These are phyloP conservation scores for Scrobipalpa atriplicella DNA, from an alignment of 2,888 invertebrate species.

Conservation along the genomic window DNA sequence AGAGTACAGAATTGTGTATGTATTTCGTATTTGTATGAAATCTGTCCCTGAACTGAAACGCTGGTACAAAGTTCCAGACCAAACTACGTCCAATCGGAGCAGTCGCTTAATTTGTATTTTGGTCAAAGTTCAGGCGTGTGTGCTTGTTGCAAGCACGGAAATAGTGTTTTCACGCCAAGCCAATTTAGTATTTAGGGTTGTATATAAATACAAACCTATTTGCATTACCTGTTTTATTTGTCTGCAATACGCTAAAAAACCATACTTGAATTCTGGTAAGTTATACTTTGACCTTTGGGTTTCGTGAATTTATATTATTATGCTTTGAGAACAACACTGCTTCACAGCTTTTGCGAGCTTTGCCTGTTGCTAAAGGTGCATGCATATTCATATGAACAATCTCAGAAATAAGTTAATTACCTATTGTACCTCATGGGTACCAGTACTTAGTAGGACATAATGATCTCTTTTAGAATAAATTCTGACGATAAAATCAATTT, in stretches of 20 bases:
- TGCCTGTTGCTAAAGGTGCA: not conserved
- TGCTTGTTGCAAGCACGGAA: not conserved
- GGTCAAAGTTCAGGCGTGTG: not conserved
- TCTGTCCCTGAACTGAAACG: too few relatives aligned
- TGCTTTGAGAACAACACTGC: not conserved
- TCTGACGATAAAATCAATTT: too few relatives aligned
- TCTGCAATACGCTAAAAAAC: not conserved
- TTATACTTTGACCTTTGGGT: not conserved
- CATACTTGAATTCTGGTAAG: not conserved
- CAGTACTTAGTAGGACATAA: too few relatives aligned
- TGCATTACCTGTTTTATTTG: not conserved
- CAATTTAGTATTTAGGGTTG: not conserved
- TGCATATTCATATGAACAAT: not conserved
- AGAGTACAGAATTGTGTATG: too few relatives aligned
- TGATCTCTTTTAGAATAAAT: too few relatives aligned
- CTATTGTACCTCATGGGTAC: too few relatives aligned
- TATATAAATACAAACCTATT: not conserved
- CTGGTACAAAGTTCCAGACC: too few relatives aligned
- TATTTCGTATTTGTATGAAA: too few relatives aligned
- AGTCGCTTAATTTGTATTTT: not conserved
- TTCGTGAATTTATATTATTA: conserved; percentile 7
- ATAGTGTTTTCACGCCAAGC: not conserved
- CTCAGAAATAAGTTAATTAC: not conserved
- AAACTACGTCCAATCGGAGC: not conserved
- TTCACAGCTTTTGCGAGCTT: not conserved